Evolutionary conservation across 2,113 vertebrate genomes (phyloP), one percentile per base, ranked within the genome.

Genomic region (Phylloscopus whistleri): DNA sequence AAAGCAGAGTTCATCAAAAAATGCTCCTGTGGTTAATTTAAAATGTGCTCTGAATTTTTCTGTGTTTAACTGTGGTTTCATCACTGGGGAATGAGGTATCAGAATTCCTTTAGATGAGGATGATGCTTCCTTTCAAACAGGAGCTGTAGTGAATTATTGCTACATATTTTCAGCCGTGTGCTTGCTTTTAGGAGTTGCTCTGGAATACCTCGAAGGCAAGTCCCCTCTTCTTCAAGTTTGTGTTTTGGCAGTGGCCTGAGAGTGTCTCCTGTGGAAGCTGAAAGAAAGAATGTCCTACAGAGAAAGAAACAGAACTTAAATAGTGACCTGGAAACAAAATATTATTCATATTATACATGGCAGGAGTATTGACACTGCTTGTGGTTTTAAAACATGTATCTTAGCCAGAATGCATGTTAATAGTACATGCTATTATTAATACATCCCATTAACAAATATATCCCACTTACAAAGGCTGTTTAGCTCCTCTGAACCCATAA

Each of bases 191-290:
- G 39, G 43, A 74, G 19, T 64, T 69, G 18, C 55, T 49, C 10
- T 48, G 60, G 55, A 84, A 53, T 35, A 70, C n/a, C 48, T 79
- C 39, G 35, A 91, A 93, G 67, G 26, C 59, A 94, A 68, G n/a
- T 66, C 39, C 20, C 2, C 16, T 48, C 30, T 46, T 68, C 66
- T 23, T 78, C 28, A 52, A 21, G 43, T 62, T 23, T 67, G 70
- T 64, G 23, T 68, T 93, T 94, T 89, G 60, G 35, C 66, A 82
- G 49, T 56, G 48, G 79, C 91, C 64, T 56, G 37, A 92, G 60
- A 86, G 84, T 84, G 93, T 76, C 90, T 68, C 35, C 89, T 95
- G 46, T 94, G 85, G 80, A 68, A 90, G 48, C 30, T 74, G 24
- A 30, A 43, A 51, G 56, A 74, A 70, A 52, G 55, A 82, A 66